These are phyloP conservation scores for Mesocricetus auratus DNA, from an alignment of 2,113 vertebrate species.

Conservation along the genomic window DNA sequence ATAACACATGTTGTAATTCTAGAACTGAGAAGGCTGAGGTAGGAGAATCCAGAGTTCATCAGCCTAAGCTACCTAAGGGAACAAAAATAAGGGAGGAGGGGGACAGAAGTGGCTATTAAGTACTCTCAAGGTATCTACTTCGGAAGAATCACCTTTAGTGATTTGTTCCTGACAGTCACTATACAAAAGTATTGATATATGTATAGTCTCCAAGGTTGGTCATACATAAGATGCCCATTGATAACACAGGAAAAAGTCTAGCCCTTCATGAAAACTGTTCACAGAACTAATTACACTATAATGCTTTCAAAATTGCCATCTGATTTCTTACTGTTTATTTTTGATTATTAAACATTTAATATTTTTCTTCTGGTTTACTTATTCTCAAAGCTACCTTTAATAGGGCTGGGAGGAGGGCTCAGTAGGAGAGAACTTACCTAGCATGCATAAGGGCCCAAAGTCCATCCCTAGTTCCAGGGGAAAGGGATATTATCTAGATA, in stretches of 20 bases:
- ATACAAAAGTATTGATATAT: not conserved
- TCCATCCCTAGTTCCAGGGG: not conserved
- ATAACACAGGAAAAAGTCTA: conserved; percentile 4
- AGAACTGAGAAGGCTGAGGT: not conserved
- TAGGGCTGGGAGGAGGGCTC: not conserved
- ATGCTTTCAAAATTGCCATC: conserved; percentile 17
- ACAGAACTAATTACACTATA: conserved; percentile 11
- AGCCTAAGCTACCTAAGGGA: not conserved
- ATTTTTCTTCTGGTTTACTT: conserved; percentile 35
- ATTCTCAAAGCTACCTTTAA: conserved; percentile 23
- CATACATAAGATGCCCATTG: not conserved
- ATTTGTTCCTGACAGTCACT: not conserved
- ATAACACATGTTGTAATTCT: not conserved
- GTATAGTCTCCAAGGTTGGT: not conserved
- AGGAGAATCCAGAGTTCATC: not conserved
- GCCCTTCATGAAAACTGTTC: not conserved
- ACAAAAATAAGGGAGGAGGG: not conserved
- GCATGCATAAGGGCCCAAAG: not conserved
- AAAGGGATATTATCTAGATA: conserved; percentile 47
- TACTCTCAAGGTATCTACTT: not conserved
- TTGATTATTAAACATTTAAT: conserved; percentile 10
- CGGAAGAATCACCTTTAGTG: not conserved
- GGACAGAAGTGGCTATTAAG: not conserved
- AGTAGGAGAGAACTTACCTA: not conserved
- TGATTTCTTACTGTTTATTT: conserved; percentile 21